Evolutionary conservation across 1,140 invertebrate genomes (phyloP).

Genomic region (Palaemon carinicauda): DNA sequence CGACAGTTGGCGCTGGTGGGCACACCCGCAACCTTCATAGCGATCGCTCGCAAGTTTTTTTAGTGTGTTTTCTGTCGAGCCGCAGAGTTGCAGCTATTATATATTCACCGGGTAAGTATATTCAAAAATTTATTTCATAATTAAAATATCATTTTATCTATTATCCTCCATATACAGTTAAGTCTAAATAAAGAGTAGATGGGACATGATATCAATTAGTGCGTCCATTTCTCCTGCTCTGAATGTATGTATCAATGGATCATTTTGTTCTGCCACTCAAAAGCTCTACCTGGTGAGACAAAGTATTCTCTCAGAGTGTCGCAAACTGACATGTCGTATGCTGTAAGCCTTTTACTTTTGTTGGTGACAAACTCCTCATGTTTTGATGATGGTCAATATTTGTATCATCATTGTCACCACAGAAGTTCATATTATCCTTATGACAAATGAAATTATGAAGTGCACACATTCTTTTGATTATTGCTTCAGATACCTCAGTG

Average conservation of each 20-base stretch:
- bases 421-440: too few relatives aligned
- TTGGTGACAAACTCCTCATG: slow-evolving; percentile 27
- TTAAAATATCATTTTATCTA: too few relatives aligned
- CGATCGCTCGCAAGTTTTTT: too few relatives aligned
- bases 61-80: too few relatives aligned
- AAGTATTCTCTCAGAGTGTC: slow-evolving; percentile 14
- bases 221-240: neutral
- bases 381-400: neutral
- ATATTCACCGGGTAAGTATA: too few relatives aligned
- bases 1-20: too few relatives aligned
- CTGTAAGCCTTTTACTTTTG: slow-evolving; percentile 35
- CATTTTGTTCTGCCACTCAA: slow-evolving; percentile 19
- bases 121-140: too few relatives aligned
- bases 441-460: slow-evolving; percentile 22
- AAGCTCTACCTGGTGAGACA: slow-evolving; percentile 5
- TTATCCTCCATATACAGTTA: too few relatives aligned
- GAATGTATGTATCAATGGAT: slow-evolving; percentile 11
- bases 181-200: slow-evolving; percentile 7
- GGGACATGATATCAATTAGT: slow-evolving; percentile 1
- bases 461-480: slow-evolving; percentile 6
- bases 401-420: neutral
- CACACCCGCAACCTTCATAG: too few relatives aligned
- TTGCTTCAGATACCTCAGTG: slow-evolving; percentile 23
- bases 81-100: too few relatives aligned
- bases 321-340: slow-evolving; percentile 18